Percentiles rank a stretch among this genome's conserved stretches.
These are phyloP conservation scores for Philotrypesis tridentata DNA, from an alignment of 1,140 invertebrate species.

Conservation along the genomic window DNA sequence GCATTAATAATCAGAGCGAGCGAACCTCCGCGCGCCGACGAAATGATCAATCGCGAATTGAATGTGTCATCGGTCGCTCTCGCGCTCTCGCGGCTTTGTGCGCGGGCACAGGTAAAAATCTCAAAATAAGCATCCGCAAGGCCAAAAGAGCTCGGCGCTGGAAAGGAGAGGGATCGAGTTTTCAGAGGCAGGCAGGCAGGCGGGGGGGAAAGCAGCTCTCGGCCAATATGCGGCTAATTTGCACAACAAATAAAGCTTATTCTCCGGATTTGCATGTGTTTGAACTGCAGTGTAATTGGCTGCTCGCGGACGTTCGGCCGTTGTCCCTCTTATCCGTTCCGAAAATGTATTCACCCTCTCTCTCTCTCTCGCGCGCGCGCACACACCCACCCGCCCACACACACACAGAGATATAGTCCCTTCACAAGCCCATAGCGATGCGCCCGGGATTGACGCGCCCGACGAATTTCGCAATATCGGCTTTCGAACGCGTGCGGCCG, in stretches of 20 bases:
- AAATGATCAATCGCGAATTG: conserved; percentile 49
- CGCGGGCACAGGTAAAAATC: conserved; percentile 36
- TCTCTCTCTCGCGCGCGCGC: background rate
- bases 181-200: too few species aligned
- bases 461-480: conserved; percentile 50
- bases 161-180: conserved; percentile 2
- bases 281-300: conserved; percentile 74
- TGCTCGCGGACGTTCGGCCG: conserved; percentile 46
- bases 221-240: conserved; percentile 73
- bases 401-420: background rate
- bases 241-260: conserved; percentile 76
- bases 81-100: conserved; percentile 68
- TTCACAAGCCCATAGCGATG: background rate
- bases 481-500: conserved; percentile 27
- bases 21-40: background rate
- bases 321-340: conserved; percentile 6
- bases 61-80: conserved; percentile 54
- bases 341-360: conserved; percentile 39
- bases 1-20: conserved; percentile 46
- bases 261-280: conserved; percentile 74
- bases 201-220: conserved; percentile 31
- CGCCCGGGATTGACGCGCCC: conserved; percentile 31
- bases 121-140: conserved; percentile 27
- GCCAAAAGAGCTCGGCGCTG: background rate
- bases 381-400: background rate